phyloP scores from a whole-genome alignment of 2,113 vertebrate species.

The Tapirus terrestris region DNA sequence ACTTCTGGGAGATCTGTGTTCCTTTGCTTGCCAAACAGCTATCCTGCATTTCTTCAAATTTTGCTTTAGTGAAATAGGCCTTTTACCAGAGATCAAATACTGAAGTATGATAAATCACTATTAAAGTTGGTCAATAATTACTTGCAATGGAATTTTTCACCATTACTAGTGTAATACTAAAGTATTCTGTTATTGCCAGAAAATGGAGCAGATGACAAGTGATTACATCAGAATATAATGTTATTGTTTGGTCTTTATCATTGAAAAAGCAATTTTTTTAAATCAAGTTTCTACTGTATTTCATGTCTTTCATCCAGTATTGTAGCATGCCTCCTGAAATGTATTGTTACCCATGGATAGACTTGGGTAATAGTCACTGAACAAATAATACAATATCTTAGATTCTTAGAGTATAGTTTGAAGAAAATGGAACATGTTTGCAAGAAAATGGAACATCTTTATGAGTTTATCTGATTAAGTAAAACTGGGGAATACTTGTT shows the following conservation, averaged over 20 bases:
- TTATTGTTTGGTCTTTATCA: conserved; percentile 32
- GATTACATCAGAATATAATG: conserved; percentile 21
- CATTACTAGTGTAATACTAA: conserved; percentile 44
- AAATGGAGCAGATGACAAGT: conserved; percentile 43
- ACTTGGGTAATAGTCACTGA: not conserved
- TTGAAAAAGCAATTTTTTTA: conserved; percentile 10
- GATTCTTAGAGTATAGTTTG: not conserved
- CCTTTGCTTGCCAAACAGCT: not conserved
- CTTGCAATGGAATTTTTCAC: conserved; percentile 14
- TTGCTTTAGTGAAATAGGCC: conserved; percentile 38
- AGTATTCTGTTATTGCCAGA: conserved; percentile 31
- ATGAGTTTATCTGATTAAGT: not conserved
- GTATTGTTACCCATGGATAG: not conserved
- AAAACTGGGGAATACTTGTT: conserved; percentile 9
- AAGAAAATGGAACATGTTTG: not conserved
- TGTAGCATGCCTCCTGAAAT: conserved; percentile 8
- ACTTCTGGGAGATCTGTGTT: not conserved
- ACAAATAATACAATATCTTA: not conserved
- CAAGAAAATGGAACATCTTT: not conserved
- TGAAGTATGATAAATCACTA: not conserved
- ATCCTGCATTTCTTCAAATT: not conserved
- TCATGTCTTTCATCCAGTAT: not conserved
- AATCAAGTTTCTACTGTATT: conserved; percentile 1
- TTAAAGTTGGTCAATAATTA: conserved; percentile 36
- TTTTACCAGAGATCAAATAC: conserved; percentile 55